Evolutionary conservation across 2,113 vertebrate genomes (phyloP), one percentile per base, ranked within the genome.

Genomic region (Puffinus mauretanicus): DNA sequence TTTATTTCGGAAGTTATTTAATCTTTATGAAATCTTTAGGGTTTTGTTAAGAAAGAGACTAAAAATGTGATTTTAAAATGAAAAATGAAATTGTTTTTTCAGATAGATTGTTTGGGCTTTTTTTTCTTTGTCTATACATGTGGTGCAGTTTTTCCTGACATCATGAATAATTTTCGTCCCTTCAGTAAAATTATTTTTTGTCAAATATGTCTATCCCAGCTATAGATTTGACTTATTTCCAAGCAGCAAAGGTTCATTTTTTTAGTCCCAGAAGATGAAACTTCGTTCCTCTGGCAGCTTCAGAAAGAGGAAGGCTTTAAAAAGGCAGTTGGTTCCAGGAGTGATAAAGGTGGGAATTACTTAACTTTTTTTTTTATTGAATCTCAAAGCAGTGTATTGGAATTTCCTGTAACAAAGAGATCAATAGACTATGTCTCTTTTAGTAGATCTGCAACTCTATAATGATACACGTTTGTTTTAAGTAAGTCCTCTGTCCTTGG

Each of bases 191-290:
- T 88, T 75, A 40, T 79, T 78, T 95, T 95, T 89, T 82, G 61
- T 93, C 90, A 91, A 60, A 73, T 47, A 36, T 46, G 25, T 87
- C 84, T 91, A 61, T 62, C 57, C 58, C 66, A 87, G 82, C 70
- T 82, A 84, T 79, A 90, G 83, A 71, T 69, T 57, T 91, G 65
- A 94, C 73, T 88, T 82, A 93, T 83, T 94, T 86, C 82, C 64
- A 83, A 86, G 42, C 8, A 80, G 18, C 13, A 64, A 46, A 76
- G 4, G 21, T 79, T 97, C 91, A 93, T 96, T 95, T 94, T 94
- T 94, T 75, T 8, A 78, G 67, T 67, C 52, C 7, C 51, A 55
- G 69, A 61, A 89, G 84, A 95, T 85, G 75, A 92, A 96, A 90
- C 61, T 88, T 86, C 1, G 0, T 54, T 92, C 32, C 46, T 34